A percentile compares a stretch with the other conserved stretches of the same genome.
phyloP scores from a whole-genome alignment of 2,113 vertebrate species.

The Pollachius pollachius region DNA sequence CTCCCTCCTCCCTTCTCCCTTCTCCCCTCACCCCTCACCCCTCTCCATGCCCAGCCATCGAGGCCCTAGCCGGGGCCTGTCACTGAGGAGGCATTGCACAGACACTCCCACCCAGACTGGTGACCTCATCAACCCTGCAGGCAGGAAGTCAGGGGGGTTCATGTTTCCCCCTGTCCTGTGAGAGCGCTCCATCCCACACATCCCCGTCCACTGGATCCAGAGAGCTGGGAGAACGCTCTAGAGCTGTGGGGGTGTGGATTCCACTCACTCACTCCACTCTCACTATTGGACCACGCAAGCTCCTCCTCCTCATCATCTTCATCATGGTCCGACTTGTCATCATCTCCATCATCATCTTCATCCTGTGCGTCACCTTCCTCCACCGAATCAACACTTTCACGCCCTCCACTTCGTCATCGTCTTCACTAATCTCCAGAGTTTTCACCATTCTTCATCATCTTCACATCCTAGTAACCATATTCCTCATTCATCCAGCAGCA shows the following conservation, averaged over 20 bases:
- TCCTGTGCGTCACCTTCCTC: too few relatives aligned
- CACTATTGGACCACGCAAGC: conserved; percentile 53
- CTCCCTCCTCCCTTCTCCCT: background rate
- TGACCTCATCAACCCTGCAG: conserved; percentile 72
- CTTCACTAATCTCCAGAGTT: background rate
- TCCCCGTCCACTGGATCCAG: conserved; percentile 58
- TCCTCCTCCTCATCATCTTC: conserved; percentile 13
- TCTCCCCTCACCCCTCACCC: conserved; percentile 11
- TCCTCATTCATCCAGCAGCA: background rate
- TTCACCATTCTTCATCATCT: too few relatives aligned
- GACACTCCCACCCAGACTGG: conserved; percentile 72
- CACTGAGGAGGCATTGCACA: conserved; percentile 69
- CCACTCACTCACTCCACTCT: conserved; percentile 44
- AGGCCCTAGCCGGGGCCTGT: conserved; percentile 33
- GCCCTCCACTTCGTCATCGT: conserved; percentile 19
- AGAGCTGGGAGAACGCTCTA: background rate
- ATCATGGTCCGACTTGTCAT: too few relatives aligned
- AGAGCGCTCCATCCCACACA: conserved; percentile 72
- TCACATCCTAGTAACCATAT: too few relatives aligned
- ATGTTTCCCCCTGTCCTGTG: conserved; percentile 64
- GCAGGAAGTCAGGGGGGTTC: conserved; percentile 77
- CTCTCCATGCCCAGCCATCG: conserved; percentile 36
- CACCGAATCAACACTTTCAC: conserved; percentile 27
- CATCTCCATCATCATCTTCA: too few relatives aligned
- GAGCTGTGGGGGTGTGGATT: conserved; percentile 54